Conservation (phyloP, 2,113 vertebrate genomes). For the Isichthys henryi region DNA sequence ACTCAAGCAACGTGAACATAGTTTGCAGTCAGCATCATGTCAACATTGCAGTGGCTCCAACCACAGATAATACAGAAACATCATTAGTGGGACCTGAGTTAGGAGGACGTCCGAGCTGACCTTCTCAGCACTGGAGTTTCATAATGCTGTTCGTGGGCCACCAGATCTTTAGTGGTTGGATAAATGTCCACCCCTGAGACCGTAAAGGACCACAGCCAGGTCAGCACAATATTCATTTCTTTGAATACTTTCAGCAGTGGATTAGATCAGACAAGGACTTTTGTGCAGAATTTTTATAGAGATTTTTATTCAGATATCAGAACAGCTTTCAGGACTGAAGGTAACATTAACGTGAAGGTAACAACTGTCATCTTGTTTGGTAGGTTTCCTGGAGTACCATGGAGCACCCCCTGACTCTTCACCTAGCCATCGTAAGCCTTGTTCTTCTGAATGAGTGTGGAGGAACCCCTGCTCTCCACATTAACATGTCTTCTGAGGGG, state of each 20-base stretch:
- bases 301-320: background rate
- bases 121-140: background rate
- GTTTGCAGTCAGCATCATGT: background rate
- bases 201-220: background rate
- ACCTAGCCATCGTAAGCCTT: slow-evolving; percentile 28
- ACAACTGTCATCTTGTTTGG: background rate
- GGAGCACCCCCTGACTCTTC: slow-evolving; percentile 32
- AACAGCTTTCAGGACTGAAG: background rate
- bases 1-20: background rate
- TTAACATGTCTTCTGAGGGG: slow-evolving; percentile 42
- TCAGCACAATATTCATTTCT: background rate
- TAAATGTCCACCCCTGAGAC: background rate
- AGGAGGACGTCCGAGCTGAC: background rate
- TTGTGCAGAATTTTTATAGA: background rate
- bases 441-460: slow-evolving; percentile 23
- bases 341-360: background rate
- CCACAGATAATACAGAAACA: background rate
- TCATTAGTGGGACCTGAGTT: background rate
- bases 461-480: slow-evolving; percentile 28
- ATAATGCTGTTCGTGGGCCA: background rate
- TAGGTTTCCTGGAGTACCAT: slow-evolving; percentile 43
- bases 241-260: background rate
- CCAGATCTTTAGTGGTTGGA: background rate
- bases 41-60: background rate
- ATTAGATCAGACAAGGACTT: background rate